These are phyloP conservation scores for Steinernema feltiae DNA, from an alignment of 1,140 invertebrate species.

Conservation along the genomic window DNA sequence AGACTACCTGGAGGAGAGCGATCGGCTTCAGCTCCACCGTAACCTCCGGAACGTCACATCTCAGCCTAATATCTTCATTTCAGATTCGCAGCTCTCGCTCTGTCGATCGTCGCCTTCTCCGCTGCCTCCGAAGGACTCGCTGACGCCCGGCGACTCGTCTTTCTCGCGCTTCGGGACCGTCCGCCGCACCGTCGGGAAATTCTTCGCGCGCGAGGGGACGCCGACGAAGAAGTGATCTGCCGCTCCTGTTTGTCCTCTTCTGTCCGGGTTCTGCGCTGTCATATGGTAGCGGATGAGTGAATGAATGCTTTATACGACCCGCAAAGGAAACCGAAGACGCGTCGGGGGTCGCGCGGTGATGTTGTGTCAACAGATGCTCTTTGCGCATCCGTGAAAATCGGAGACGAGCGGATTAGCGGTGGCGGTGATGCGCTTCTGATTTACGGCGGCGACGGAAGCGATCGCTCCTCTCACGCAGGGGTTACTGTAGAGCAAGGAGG, in stretches of 20 bases:
- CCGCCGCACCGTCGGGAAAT: slow-evolving; percentile 8
- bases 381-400: slow-evolving; percentile 15
- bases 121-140: neutral
- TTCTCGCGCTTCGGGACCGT: neutral
- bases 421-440: neutral
- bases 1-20: slow-evolving; percentile 1
- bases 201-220: neutral
- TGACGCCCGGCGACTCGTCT: neutral
- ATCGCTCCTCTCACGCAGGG: too few relatives aligned
- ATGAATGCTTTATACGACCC: neutral
- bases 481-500: too few relatives aligned
- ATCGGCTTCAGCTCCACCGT: neutral
- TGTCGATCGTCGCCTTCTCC: neutral
- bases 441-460: neutral
- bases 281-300: neutral
- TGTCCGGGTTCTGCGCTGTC: neutral
- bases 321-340: slow-evolving; percentile 7
- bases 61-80: neutral
- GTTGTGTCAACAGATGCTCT: slow-evolving; percentile 13
- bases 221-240: neutral
- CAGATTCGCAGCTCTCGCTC: neutral
- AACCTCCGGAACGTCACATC: neutral
- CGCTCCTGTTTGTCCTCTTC: neutral
- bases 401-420: neutral
- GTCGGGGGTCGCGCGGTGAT: neutral